Base-by-base conservation (phyloP, 2,797 vertebrate species). In the Epinephelus coioides region DNA sequence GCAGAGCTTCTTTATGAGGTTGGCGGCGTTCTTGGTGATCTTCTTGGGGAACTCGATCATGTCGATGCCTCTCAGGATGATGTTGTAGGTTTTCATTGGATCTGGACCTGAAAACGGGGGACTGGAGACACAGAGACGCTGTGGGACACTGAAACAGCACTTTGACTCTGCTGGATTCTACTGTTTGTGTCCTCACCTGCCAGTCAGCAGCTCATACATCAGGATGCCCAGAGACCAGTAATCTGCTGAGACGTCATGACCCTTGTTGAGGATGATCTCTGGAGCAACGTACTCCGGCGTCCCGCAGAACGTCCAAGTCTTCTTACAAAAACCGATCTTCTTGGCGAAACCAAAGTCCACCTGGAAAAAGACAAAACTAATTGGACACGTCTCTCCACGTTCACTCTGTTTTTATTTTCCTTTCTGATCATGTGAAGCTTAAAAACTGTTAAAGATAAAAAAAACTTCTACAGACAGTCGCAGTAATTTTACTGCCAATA, bases 21-120 rank as follows among this genome's bases (percentile, higher is more conserved):
- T 97, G 95, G 95, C 97, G 82, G 98, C 97, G 83, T 98, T 98
- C 96, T 98, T 98, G 86, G 96, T 97, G 94, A 99, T 97, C 95
- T 98, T 99, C 96, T 98, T 98, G 95, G 98, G 98, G 96, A 99
- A 99, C 95, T 99, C 98, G 79, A 99, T 97, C 98, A 99, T 98
- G 91, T 99, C 98, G 69, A 99, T 98, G 80, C 98, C 98, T 92
- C 97, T 96, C 90, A 99, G 87, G 81, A 99, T 99, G 81, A 99
- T 95, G 88, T 98, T 99, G 73, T 99, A 99, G 4, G 98, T 99
- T 89, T 99, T 99, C 98, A 98, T 98, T 10, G 98, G 98, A 88
- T 99, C 98, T 75, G 97, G 97, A 86, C 98, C 98, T 95, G 98
- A 98, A 95, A 99, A 99, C 4, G 98, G 98, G 49, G 98, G 98